Evolutionary conservation across 2,113 vertebrate species (phyloP), one percentile per base, ranked within the genome.

Genomic region (Scatophagus argus): DNA sequence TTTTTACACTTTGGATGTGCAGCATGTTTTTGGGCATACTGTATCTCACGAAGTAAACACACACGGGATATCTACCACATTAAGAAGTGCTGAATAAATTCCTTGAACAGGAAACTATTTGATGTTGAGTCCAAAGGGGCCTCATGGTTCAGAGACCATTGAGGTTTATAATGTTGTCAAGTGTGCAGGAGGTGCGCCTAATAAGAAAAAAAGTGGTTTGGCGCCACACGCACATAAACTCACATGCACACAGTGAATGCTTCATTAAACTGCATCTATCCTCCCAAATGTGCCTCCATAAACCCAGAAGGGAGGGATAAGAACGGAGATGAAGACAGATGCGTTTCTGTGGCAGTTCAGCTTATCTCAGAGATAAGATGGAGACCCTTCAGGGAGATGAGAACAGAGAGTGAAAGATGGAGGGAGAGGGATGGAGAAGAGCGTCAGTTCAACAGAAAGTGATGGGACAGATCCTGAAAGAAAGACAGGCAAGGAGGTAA

Each of bases 361-460:
- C 88, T 87, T 90, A 91, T 88, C 85, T 69, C 56, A 5, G 54
- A 78, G 84, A 86, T 88, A 83, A 88, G 86, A 92, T 79, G 55
- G 78, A 84, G 79, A 77, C 79, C 83, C 90, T 90, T 86, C 58
- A 86, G 88, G 88, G 84, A 90, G 84, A 89, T 84, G 76, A 91
- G 69, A 88, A 74, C 70, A 77, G 59, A 83, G 81, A 56, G 51
- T 65, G 77, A 81, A 62, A 72, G 84, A 84, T 55, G 62, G 44
- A 82, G 39, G 49, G n/a, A 72, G 27, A 68, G n/a, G 62, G 70
- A 72, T 47, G 70, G 73, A 82, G 65, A 77, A 27, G 52, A 43
- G 62, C 82, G 58, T 31, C 34, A 0, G 61, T 76, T 81, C 52
- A 63, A 71, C 69, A 73, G 65, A 70, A 77, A 81, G 66, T 41